Conservation (phyloP, 2,888 invertebrate species). For the Stegana nigrithorax region DNA sequence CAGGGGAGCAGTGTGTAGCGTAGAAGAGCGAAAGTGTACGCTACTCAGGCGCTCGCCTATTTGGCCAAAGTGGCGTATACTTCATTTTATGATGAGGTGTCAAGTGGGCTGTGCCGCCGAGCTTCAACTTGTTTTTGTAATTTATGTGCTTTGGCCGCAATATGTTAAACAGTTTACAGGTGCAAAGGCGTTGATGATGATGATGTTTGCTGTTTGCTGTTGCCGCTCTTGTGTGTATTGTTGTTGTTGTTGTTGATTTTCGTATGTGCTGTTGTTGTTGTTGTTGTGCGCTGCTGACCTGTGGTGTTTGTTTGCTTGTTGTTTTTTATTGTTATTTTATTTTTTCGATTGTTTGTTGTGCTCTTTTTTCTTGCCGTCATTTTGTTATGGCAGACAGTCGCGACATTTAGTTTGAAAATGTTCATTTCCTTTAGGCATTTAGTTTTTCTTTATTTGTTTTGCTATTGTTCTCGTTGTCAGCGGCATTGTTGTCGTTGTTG, state of each 20-base stretch:
- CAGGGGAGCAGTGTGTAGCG: background rate
- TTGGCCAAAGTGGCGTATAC: conserved; percentile 55
- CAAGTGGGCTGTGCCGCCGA: conserved; percentile 56
- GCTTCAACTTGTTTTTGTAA: conserved; percentile 49
- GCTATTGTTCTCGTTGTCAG: background rate
- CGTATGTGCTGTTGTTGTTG: too few relatives aligned
- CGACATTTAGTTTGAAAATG: conserved; percentile 32
- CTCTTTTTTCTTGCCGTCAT: too few relatives aligned
- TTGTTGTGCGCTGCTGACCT: background rate
- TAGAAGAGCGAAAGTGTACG: conserved; percentile 17
- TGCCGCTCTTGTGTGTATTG: background rate
- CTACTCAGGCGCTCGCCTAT: conserved; percentile 25
- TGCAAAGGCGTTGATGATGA: background rate
- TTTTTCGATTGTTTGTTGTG: too few relatives aligned
- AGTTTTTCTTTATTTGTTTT: conserved; percentile 42
- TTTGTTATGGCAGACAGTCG: conserved; percentile 18
- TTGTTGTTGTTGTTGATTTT: too few relatives aligned
- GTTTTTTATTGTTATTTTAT: background rate
- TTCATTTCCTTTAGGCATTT: conserved; percentile 60
- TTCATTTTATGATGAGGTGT: conserved; percentile 66
- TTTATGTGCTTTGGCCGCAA: conserved; percentile 30
- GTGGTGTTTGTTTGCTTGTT: background rate
- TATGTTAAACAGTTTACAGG: conserved; percentile 8
- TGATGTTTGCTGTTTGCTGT: background rate
- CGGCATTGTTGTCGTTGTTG: too few relatives aligned